Base-by-base conservation (phyloP, 2,113 vertebrate genomes). In the Dipodomys merriami region DNA sequence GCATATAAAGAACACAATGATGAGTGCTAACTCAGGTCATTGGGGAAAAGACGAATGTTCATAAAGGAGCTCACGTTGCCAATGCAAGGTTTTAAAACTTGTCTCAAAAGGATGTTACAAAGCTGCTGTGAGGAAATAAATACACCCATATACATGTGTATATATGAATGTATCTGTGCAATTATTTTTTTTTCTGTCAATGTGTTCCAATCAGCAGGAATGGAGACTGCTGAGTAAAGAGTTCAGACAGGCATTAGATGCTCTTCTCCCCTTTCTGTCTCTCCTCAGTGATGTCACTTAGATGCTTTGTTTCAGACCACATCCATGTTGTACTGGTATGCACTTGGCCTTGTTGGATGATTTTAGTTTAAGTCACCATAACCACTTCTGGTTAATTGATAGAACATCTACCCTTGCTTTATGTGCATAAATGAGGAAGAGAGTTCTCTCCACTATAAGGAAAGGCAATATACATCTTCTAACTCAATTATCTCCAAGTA, bases 21-120 rank as follows among this genome's bases (percentile, higher is more conserved):
- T 30, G 83, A 90, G 46, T 82, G 86, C 93, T 91, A 76, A 91
- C 96, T 95, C 74, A 91, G 85, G 96, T 91, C 78, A 73, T 22
- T 57, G 0, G 91, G 94, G 95, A 93, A 71, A 68, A 92, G 68
- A 83, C 0, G 68, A 19, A 67, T 80, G 93, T 91, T 91, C 92
- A 83, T 71, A 95, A 96, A 91, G 88, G 62, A 72, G 7, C 0
- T 73, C 77, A 69, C 79, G 88, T 95, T 8, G 1, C 49, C 82
- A 83, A 86, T 57, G 57, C 1, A n/a, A 92, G 27, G 53, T 85
- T 93, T 91, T 90, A 88, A 88, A 90, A 78, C 44, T 69, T 90
- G 29, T 86, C 91, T 87, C 88, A 65, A 93, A 94, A 86, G 73
- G 53, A 82, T 83, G 30, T 79, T 69, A 44, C 27, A 69, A 69